phyloP scores from a whole-genome alignment of 2,113 vertebrate species.

The Mirounga angustirostris region DNA sequence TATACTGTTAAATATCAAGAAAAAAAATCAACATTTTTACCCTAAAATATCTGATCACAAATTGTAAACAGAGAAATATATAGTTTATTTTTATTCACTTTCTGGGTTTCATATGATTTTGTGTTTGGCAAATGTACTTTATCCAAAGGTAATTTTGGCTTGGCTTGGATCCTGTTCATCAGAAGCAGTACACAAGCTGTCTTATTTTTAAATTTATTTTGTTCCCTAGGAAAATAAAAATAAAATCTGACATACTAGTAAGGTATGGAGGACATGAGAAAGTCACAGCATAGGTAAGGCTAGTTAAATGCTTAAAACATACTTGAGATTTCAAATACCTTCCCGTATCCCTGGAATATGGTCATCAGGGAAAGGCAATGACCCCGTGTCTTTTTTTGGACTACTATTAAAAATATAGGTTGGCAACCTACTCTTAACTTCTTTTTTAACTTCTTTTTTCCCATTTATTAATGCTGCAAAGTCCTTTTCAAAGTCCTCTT shows the following conservation, averaged over 20 bases:
- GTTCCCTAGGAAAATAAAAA: constrained; percentile 20
- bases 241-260: constrained; percentile 4
- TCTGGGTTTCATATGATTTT: background rate
- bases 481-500: constrained; percentile 70
- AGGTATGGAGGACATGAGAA: background rate
- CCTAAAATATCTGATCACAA: background rate
- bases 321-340: constrained; percentile 51
- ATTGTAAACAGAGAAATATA: background rate
- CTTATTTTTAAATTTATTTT: background rate
- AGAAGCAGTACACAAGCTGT: background rate
- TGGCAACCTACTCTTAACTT: constrained; percentile 63
- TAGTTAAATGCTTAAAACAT: constrained; percentile 52
- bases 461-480: constrained; percentile 75
- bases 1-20: background rate
- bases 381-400: constrained; percentile 35
- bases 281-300: background rate
- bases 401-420: constrained; percentile 74
- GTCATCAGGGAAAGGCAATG: constrained; percentile 46
- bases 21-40: background rate
- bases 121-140: background rate
- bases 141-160: background rate
- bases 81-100: background rate
- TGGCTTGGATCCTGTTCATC: background rate
- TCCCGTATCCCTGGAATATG: background rate
- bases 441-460: constrained; percentile 21